Evolutionary conservation across 2,888 invertebrate genomes (phyloP).

Genomic region (Oeneis ivallda): DNA sequence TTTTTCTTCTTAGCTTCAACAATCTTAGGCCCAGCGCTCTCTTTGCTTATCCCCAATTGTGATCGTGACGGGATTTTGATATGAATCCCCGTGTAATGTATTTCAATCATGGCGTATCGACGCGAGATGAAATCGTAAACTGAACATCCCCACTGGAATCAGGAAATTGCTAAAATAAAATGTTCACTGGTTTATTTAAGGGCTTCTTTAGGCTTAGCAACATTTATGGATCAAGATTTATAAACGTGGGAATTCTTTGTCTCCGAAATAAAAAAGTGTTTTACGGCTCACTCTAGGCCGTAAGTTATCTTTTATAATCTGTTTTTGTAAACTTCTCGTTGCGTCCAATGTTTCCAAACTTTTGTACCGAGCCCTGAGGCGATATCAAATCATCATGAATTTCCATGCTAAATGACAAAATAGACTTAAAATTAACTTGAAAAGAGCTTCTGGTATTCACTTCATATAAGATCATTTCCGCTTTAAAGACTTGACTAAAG

Average conservation of each 20-base stretch:
- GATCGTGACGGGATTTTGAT: constrained; percentile 13
- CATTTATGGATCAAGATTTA: not conserved
- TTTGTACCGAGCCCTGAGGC: too few species aligned
- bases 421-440: too few species aligned
- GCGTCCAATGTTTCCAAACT: too few species aligned
- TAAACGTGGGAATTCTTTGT: not conserved
- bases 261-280: too few species aligned
- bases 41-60: constrained; percentile 8
- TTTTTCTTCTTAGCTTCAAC: constrained; percentile 5
- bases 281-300: too few species aligned
- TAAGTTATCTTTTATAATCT: too few species aligned
- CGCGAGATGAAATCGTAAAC: constrained; percentile 40
- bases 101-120: constrained; percentile 28
- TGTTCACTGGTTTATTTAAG: constrained; percentile 23
- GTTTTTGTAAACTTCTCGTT: too few species aligned
- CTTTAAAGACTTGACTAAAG: too few species aligned
- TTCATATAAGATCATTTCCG: too few species aligned
- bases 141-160: constrained; percentile 32
- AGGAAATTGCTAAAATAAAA: constrained; percentile 44
- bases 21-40: not conserved
- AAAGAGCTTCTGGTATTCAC: too few species aligned
- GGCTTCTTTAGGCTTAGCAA: constrained; percentile 17
- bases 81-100: constrained; percentile 14
- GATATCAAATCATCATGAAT: too few species aligned
- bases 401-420: too few species aligned